These are phyloP conservation scores for Marronus borbonicus DNA, from an alignment of 2,888 invertebrate genomes.

Conservation along the genomic window DNA sequence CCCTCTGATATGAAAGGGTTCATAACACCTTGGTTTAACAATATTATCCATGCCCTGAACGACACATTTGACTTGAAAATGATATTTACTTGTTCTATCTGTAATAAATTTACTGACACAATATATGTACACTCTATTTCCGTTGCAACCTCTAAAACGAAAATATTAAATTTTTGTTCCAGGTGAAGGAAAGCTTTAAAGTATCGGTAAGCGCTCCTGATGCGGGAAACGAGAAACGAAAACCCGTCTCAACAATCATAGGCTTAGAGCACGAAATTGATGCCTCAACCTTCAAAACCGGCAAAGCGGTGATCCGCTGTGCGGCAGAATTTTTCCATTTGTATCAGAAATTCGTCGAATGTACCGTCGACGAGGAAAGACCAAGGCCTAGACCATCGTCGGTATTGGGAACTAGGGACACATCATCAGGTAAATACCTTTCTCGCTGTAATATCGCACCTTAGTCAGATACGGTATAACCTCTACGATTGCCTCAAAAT, in stretches of 20 bases:
- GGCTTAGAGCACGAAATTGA: slow-evolving; percentile 76
- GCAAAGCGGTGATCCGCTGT: slow-evolving; percentile 78
- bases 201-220: slow-evolving; percentile 59
- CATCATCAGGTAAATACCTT: slow-evolving; percentile 55
- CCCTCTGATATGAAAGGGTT: no score
- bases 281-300: slow-evolving; percentile 77
- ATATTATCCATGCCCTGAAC: no score
- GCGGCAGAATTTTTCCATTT: slow-evolving; percentile 80
- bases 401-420: slow-evolving; percentile 76
- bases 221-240: slow-evolving; percentile 57
- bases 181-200: slow-evolving; percentile 62
- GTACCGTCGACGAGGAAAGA: slow-evolving; percentile 81
- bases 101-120: no score
- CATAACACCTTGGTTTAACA: no score
- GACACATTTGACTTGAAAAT: no score
- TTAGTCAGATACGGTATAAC: background rate
- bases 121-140: no score
- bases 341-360: slow-evolving; percentile 76
- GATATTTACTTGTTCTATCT: no score
- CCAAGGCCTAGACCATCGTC: slow-evolving; percentile 83
- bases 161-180: slow-evolving; percentile 55
- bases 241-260: slow-evolving; percentile 62
- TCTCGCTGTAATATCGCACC: background rate
- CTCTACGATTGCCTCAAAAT: no score
- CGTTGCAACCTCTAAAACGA: background rate